A percentile compares a stretch with the other conserved stretches of the same genome.
phyloP scores from a whole-genome alignment of 1,140 invertebrate genomes.

The Pararge aegeria region DNA sequence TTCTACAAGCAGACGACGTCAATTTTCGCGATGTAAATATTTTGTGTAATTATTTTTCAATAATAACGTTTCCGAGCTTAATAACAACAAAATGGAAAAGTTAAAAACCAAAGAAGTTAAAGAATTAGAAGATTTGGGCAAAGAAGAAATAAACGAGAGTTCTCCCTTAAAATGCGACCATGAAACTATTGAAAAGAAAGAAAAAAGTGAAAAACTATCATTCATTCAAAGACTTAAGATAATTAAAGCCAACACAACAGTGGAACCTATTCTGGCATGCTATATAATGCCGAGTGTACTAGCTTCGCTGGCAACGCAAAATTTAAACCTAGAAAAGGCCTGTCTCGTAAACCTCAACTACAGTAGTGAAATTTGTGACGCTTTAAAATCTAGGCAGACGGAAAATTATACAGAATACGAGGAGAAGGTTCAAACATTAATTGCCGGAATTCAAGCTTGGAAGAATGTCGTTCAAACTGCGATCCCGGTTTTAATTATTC shows the following conservation, averaged over 20 bases:
- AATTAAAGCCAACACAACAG: slow-evolving; percentile 84
- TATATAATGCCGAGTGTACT: slow-evolving; percentile 90
- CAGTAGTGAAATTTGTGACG: slow-evolving; percentile 84
- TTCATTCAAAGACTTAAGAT: slow-evolving; percentile 78
- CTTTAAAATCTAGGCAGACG: slow-evolving; percentile 84
- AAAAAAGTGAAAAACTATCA: slow-evolving; percentile 42
- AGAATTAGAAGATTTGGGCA: slow-evolving; percentile 28
- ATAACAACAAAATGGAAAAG: slow-evolving; percentile 17
- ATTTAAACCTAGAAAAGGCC: slow-evolving; percentile 92
- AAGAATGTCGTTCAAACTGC: slow-evolving; percentile 88
- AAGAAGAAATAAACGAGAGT: slow-evolving; percentile 47
- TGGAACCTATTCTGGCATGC: slow-evolving; percentile 88
- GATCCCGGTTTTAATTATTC: slow-evolving; percentile 86
- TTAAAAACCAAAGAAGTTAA: slow-evolving; percentile 16
- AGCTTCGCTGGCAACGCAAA: slow-evolving; percentile 87
- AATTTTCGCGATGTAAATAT: slow-evolving; percentile 21
- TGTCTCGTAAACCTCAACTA: slow-evolving; percentile 89
- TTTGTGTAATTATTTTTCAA: slow-evolving; percentile 3
- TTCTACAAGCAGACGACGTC: slow-evolving; percentile 10
- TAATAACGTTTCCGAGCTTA: background rate
- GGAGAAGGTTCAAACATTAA: slow-evolving; percentile 85
- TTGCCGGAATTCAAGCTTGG: slow-evolving; percentile 88
- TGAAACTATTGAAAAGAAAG: slow-evolving; percentile 33
- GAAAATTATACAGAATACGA: slow-evolving; percentile 86
- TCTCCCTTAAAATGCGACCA: slow-evolving; percentile 45